Percentiles rank a stretch among this genome's conserved stretches.
These are phyloP conservation scores for Oasisia sp. DNA, from an alignment of 2,888 invertebrate genomes.

Conservation along the genomic window DNA sequence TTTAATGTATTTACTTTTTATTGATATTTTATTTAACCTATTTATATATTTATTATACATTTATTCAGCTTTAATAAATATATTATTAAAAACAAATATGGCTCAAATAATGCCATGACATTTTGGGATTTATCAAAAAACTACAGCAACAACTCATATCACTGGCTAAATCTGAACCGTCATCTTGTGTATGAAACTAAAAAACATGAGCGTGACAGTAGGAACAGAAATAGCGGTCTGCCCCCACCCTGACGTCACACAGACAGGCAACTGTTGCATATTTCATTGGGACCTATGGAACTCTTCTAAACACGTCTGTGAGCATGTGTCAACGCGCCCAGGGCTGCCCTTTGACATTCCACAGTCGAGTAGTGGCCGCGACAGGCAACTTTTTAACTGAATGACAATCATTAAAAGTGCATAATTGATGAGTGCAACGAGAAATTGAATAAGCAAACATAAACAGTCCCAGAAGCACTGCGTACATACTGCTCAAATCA, in stretches of 20 bases:
- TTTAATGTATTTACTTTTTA: no score
- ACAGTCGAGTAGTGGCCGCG: not conserved
- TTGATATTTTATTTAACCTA: no score
- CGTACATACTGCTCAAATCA: not conserved
- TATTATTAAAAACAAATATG: no score
- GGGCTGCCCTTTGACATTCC: not conserved
- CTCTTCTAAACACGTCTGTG: not conserved
- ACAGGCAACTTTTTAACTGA: not conserved
- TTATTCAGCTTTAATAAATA: no score
- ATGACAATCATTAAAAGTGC: not conserved
- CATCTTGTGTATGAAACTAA: no score
- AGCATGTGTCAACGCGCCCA: not conserved
- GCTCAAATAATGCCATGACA: no score
- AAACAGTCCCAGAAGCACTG: not conserved
- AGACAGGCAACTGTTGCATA: not conserved
- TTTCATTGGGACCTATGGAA: not conserved
- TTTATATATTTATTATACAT: no score
- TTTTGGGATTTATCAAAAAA: no score
- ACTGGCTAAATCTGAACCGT: no score
- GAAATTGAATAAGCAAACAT: not conserved
- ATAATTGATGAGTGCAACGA: not conserved
- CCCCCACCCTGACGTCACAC: not conserved
- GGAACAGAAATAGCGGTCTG: not conserved
- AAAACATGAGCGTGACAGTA: no score
- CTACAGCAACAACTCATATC: no score